A percentile compares a stretch with the other conserved stretches of the same genome.
phyloP scores from a whole-genome alignment of 1,140 invertebrate genomes.

The Lordiphosa clarofinis region DNA sequence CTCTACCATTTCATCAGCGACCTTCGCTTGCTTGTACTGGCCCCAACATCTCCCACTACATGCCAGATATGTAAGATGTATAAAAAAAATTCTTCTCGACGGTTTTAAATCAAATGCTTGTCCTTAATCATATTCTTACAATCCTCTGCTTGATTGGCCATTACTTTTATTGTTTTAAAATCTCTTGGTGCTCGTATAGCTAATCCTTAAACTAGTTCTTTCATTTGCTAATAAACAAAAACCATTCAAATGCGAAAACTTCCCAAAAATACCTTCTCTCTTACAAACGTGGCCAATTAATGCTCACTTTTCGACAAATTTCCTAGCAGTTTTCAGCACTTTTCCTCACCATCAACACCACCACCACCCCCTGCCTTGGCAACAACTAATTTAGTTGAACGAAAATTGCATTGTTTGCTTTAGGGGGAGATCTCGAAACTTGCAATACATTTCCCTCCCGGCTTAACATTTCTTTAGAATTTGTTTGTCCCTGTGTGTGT shows the following conservation, averaged over 20 bases:
- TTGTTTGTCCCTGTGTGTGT: slow-evolving; percentile 31
- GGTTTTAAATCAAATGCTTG: no score
- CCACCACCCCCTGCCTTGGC: neutral
- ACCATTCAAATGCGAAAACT: slow-evolving; percentile 6
- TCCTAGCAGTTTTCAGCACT: slow-evolving; percentile 33
- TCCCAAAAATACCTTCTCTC: neutral
- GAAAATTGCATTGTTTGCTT: slow-evolving; percentile 65
- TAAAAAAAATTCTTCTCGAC: no score
- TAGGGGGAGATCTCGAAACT: slow-evolving; percentile 25
- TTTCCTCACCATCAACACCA: slow-evolving; percentile 1
- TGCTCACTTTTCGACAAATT: slow-evolving; percentile 52
- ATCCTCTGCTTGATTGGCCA: neutral
- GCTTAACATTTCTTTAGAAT: slow-evolving; percentile 60
- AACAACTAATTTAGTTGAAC: slow-evolving; percentile 59
- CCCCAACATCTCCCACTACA: no score
- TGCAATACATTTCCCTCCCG: slow-evolving; percentile 50
- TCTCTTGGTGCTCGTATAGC: slow-evolving; percentile 2
- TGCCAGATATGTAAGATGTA: no score
- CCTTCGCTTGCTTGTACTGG: no score
- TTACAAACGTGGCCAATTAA: slow-evolving; percentile 49
- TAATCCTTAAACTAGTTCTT: neutral
- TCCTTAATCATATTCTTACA: no score
- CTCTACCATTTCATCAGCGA: no score
- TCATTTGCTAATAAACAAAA: neutral
- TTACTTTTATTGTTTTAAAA: neutral